phyloP scores from a whole-genome alignment of 2,113 vertebrate species.

The Python bivittatus region DNA sequence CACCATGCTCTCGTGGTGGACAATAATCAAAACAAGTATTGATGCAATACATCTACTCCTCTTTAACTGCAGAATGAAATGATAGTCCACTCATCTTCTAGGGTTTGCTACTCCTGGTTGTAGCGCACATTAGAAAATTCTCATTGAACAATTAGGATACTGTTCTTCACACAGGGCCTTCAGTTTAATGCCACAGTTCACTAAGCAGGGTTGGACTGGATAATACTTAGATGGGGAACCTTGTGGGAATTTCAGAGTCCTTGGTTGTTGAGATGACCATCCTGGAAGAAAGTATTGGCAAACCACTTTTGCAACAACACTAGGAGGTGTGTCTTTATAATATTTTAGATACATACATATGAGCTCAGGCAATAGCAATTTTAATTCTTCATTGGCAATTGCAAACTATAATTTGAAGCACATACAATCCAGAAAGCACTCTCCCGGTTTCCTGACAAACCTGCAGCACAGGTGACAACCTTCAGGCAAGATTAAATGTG shows the following conservation, averaged over 20 bases:
- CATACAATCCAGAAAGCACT: too few relatives aligned
- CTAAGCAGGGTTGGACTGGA: too few relatives aligned
- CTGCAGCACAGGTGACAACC: background rate
- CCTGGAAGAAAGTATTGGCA: too few relatives aligned
- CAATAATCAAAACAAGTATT: background rate
- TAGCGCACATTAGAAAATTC: background rate
- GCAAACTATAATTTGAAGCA: background rate
- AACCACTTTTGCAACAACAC: too few relatives aligned
- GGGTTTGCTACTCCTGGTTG: background rate
- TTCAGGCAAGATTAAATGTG: background rate
- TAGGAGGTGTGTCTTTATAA: too few relatives aligned
- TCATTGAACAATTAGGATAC: background rate
- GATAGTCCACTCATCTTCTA: too few relatives aligned
- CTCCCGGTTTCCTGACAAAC: background rate
- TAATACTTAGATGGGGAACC: too few relatives aligned
- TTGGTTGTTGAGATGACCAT: too few relatives aligned
- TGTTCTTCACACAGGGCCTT: background rate
- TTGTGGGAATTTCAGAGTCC: too few relatives aligned
- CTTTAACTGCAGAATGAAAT: background rate
- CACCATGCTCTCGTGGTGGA: background rate
- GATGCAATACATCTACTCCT: background rate
- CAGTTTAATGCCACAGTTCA: background rate
- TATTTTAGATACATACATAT: too few relatives aligned
- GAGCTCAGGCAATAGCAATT: background rate
- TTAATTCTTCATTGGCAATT: background rate